These are phyloP conservation scores for Prostheceraeus crozeri DNA, from an alignment of 2,888 invertebrate genomes.

Conservation along the genomic window DNA sequence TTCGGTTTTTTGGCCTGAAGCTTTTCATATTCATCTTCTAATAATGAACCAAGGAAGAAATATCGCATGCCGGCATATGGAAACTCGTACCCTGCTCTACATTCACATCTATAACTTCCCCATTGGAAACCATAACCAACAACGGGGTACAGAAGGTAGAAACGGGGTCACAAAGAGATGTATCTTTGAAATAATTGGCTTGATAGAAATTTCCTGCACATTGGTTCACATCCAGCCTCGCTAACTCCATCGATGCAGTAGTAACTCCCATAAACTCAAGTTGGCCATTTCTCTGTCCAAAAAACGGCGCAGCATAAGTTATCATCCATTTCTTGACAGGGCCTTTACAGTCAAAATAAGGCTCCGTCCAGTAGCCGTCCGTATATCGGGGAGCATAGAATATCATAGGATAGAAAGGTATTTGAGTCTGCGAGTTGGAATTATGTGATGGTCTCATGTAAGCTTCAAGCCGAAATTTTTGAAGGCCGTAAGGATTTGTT, in stretches of 20 bases:
- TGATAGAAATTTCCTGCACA: slow-evolving; percentile 74
- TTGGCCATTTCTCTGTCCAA: no score
- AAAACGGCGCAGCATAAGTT: slow-evolving; percentile 40
- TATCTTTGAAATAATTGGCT: slow-evolving; percentile 85
- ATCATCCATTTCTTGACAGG: slow-evolving; percentile 39
- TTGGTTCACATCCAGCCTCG: slow-evolving; percentile 84
- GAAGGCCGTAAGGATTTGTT: slow-evolving; percentile 78
- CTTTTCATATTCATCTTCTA: no score
- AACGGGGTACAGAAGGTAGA: no score
- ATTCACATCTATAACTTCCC: slow-evolving; percentile 95
- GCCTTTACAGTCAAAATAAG: slow-evolving; percentile 40
- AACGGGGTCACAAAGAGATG: slow-evolving; percentile 81
- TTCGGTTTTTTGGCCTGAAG: no score
- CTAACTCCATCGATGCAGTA: no score
- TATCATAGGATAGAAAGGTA: slow-evolving; percentile 39
- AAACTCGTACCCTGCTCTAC: slow-evolving; percentile 90
- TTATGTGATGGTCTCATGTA: slow-evolving; percentile 79
- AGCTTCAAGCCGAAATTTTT: slow-evolving; percentile 81
- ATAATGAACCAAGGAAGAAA: no score
- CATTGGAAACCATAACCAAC: slow-evolving; percentile 64
- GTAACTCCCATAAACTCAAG: no score
- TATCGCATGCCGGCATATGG: no score
- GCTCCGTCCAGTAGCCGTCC: slow-evolving; percentile 41
- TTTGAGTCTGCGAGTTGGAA: slow-evolving; percentile 65
- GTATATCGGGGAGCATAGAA: slow-evolving; percentile 58